phyloP scores from a whole-genome alignment of 2,888 invertebrate genomes.

The Chrysomela aeneicollis region DNA sequence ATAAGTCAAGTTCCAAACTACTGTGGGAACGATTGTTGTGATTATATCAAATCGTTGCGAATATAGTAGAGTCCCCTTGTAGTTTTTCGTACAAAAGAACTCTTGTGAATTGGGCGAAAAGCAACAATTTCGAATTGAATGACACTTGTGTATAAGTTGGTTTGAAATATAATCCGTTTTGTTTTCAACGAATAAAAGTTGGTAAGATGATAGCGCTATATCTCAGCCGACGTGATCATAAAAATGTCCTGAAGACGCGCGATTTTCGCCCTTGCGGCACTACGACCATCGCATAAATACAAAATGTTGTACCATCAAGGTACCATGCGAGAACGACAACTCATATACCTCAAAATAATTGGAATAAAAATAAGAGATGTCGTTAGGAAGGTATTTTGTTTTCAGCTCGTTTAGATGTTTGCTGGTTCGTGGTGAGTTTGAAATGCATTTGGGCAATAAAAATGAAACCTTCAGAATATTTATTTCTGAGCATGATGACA shows the following conservation, averaged over 20 bases:
- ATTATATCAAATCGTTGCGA: too few relatives aligned
- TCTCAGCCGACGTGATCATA: conserved; percentile 61
- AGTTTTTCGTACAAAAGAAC: conserved; percentile 31
- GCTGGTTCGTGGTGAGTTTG: conserved; percentile 21
- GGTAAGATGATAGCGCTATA: conserved; percentile 63
- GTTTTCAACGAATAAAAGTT: conserved; percentile 61
- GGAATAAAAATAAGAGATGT: conserved; percentile 44
- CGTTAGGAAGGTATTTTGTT: conserved; percentile 34
- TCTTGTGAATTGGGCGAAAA: conserved; percentile 44
- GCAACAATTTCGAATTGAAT: conserved; percentile 57
- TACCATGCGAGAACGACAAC: conserved; percentile 40
- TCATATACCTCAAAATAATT: conserved; percentile 47
- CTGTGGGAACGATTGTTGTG: too few relatives aligned
- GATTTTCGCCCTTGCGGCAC: conserved; percentile 54
- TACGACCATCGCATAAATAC: conserved; percentile 52
- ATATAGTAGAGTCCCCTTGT: background rate
- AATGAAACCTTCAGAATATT: conserved; percentile 22
- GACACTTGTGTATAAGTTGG: conserved; percentile 58
- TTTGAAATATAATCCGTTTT: conserved; percentile 61
- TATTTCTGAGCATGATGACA: background rate
- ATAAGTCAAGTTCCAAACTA: too few relatives aligned
- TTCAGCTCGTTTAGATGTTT: conserved; percentile 27
- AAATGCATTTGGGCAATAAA: conserved; percentile 35
- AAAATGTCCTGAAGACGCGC: conserved; percentile 59
- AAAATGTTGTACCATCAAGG: conserved; percentile 41